Conservation (phyloP, 2,888 invertebrate species). For the Diarsia mendica region DNA sequence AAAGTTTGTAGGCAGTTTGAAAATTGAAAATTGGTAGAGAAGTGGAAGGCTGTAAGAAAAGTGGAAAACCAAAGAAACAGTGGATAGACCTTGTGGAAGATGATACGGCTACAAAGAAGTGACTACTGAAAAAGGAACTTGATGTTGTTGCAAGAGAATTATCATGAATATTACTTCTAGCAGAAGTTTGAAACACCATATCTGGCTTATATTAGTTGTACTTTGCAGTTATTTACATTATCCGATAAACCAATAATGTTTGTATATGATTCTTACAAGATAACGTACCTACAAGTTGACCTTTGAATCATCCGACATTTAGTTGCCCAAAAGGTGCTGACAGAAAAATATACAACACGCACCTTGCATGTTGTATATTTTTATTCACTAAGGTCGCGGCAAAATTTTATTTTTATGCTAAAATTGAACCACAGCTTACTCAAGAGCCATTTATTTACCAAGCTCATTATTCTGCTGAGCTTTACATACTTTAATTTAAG, state of each 20-base stretch:
- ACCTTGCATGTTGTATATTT: conserved; percentile 21
- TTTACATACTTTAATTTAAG: conserved; percentile 2
- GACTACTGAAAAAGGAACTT: background rate
- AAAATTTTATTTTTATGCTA: background rate
- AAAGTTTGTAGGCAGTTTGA: background rate
- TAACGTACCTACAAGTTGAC: background rate
- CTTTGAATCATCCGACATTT: conserved; percentile 14
- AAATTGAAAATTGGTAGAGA: background rate
- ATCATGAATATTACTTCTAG: no score
- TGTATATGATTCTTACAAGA: background rate
- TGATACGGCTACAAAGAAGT: background rate
- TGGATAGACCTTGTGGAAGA: background rate
- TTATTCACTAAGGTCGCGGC: no score
- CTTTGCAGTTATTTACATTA: background rate
- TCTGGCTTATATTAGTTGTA: background rate
- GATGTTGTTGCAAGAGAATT: no score
- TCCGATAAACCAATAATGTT: background rate
- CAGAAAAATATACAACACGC: conserved; percentile 8
- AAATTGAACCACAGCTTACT: background rate
- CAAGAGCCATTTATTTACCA: background rate
- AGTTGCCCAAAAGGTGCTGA: background rate
- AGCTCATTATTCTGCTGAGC: background rate
- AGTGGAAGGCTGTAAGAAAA: background rate
- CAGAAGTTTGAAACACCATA: background rate
- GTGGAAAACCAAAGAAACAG: background rate